Evolutionary conservation across 2,888 invertebrate genomes (phyloP), one percentile per base, ranked within the genome.

Genomic region (Nudaria mundana): DNA sequence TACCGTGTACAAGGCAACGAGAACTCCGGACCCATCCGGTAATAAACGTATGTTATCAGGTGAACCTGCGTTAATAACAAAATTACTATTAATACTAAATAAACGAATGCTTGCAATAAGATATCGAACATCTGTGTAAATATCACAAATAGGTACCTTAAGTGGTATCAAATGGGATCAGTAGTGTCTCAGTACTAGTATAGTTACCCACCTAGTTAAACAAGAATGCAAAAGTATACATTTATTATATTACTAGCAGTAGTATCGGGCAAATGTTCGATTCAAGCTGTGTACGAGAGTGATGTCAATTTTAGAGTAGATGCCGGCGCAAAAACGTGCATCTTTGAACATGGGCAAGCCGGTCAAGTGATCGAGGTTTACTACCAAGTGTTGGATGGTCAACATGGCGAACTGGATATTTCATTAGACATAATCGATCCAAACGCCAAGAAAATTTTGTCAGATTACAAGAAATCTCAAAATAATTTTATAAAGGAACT

Each of bases 341-440:
- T 86, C 42, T 86, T 71, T 44, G 80, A 88, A 52, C 63, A 60
- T 6, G 86, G 71, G 0, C 71, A 69, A 49, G 61, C 67, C 5
- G 84, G 84, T 1, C 81, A 86, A 44, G 65, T 66, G 35, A 60
- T 88, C 72, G 86, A 88, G 50, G 69, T 76, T 1, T 80, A 72
- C 49, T 88, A 87, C 49, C 81, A 93, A 86, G 86, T 88, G 2
- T 92, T 96, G 45, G 95, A 96, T 77, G 96, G 96, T 2, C 95
- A 94, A 10, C 94, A 94, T 59, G 94, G 95, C 3, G 95, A 96
- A 62, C 84, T 96, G 58, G 96, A 97, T 68, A 94, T 97, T 40
- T 93, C 93, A 37, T 94, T 96, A 64, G 91, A 92, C 52, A 71
- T 96, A 3, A 78, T 89, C 2, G 92, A 93, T 53, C 94, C 95